phyloP scores from a whole-genome alignment of 2,113 vertebrate species.

The Etia nguti region DNA sequence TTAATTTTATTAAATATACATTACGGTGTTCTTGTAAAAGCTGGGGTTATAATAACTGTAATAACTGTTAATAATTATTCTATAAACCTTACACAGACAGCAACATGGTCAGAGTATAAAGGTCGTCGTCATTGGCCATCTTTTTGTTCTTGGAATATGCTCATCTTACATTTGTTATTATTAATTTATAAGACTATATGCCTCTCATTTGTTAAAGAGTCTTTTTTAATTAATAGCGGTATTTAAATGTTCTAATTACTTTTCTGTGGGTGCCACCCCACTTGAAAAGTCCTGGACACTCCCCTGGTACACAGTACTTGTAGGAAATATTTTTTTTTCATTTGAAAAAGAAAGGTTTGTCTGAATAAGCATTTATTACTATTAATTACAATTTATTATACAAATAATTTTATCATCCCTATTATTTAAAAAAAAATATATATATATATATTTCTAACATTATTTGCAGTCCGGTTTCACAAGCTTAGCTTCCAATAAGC shows the following conservation, averaged over 20 bases:
- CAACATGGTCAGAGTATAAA: background rate
- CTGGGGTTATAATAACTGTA: background rate
- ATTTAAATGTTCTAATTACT: background rate
- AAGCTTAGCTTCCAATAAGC: background rate
- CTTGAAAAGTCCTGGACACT: background rate
- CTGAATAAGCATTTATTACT: background rate
- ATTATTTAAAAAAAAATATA: fast-evolving
- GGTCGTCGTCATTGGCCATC: background rate
- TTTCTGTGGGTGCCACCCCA: background rate
- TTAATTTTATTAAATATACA: background rate
- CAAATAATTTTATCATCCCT: background rate
- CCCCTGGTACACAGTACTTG: background rate
- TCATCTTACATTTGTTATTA: background rate
- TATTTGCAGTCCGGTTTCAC: background rate
- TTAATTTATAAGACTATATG: background rate
- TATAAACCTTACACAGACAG: background rate
- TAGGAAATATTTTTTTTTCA: background rate
- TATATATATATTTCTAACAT: background rate
- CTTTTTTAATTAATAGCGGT: background rate
- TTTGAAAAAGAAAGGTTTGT: background rate
- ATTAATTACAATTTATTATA: background rate
- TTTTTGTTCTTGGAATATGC: background rate
- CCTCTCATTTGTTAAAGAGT: background rate
- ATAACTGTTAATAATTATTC: background rate
- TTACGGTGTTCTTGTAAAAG: background rate